Conservation (phyloP, 35 echinoderm and acorn worm genomes). For the Hemicentrotus pulcherrimus region DNA sequence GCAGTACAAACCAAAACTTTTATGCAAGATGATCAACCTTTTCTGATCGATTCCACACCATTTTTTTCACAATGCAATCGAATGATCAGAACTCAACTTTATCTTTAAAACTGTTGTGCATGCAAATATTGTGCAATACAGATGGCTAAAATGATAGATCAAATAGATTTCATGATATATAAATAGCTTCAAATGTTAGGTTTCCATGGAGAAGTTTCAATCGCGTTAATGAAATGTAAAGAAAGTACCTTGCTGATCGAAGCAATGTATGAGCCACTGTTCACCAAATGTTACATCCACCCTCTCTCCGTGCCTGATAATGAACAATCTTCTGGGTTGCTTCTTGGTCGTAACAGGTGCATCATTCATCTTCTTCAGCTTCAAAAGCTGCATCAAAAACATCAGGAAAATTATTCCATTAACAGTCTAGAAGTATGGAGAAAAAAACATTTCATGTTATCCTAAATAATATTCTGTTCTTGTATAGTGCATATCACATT, state of each 20-base stretch:
- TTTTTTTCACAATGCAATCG: too few relatives aligned
- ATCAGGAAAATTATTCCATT: not conserved
- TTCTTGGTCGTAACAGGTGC: constrained; percentile 52
- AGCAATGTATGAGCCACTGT: constrained; percentile 93
- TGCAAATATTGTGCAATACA: too few relatives aligned
- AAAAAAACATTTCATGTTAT: not conserved
- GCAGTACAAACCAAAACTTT: too few relatives aligned
- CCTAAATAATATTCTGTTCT: too few relatives aligned
- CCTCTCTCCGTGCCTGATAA: constrained; percentile 90
- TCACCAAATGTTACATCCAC: constrained; percentile 98
- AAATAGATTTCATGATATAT: not conserved
- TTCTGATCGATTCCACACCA: too few relatives aligned
- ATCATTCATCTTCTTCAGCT: constrained; percentile 59
- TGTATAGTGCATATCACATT: too few relatives aligned
- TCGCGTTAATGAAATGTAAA: too few relatives aligned
- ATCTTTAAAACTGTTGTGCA: too few relatives aligned
- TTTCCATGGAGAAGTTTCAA: too few relatives aligned
- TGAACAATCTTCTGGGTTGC: constrained; percentile 73
- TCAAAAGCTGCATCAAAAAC: constrained; percentile 61
- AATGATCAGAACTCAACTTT: too few relatives aligned
- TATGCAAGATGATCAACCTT: too few relatives aligned
- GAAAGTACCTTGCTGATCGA: constrained; percentile 80
- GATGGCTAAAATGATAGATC: not conserved
- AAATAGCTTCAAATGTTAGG: too few relatives aligned
- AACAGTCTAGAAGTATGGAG: not conserved